Evolutionary conservation across 1,140 invertebrate species (phyloP), one percentile per base, ranked within the genome.

Genomic region (Manduca sexta): DNA sequence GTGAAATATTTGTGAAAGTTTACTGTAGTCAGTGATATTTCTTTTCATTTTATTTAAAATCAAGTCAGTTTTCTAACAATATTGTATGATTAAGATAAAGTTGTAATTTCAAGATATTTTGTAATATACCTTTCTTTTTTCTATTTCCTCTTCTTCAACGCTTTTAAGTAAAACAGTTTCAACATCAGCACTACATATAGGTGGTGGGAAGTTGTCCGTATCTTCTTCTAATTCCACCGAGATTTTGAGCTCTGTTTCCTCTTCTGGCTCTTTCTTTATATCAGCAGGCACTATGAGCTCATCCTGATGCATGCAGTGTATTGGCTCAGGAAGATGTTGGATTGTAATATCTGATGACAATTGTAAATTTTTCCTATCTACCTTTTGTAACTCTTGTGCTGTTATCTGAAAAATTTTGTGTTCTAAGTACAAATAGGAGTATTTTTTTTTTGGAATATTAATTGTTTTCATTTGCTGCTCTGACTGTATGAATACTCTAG

Each of bases 151-250:
- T 26, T 42, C 21, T 29, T 21, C 35, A 5, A 18, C 35, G 13
- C 14, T 45, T 35, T 50, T 47, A 26, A 50, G 39, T 3, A 38
- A 3, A 4, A 50, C 13, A 4, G 53, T 38, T 34, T 56, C 48
- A 38, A 41, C 37, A 31, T 55, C 52, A 43, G 50, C 53, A 38
- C 47, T 56, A 2, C 44, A 50, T 6, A 33, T 6, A 8, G 15
- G 7, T 12, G 15, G 6, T 5, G 30, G 3, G 15, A 30, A 18
- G 18, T 34, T 12, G 40, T 35, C 43, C 41, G 14, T 39, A n/a
- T 45, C 29, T 14, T 55, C 47, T 16, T 46, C 46, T 12, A 35
- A 26, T 12, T 55, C 47, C 2, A 49, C 21, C n/a, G 10, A 12
- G 6, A 35, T 15, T 15, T 45, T 45, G 11, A 7, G 12, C 34